Evolutionary conservation across 2,113 vertebrate genomes (phyloP), one percentile per base, ranked within the genome.

Genomic region (Gobiocypris rarus): DNA sequence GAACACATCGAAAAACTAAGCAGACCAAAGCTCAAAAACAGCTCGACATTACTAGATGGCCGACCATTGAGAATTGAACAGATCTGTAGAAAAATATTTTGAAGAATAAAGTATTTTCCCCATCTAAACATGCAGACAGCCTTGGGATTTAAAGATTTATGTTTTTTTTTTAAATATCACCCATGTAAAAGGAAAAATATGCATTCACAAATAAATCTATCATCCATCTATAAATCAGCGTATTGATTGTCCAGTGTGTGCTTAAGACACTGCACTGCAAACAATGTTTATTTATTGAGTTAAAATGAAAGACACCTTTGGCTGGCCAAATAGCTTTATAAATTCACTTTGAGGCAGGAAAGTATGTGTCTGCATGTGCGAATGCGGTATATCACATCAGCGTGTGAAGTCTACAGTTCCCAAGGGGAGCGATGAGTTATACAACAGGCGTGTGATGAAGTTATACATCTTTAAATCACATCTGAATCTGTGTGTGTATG

Each of bases 401-500:
- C 8, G 22, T 43, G 22, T 48, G 41, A 80, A 28, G 58, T 80
- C 58, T 83, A 63, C 43, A 15, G 58, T 65, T 75, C 58, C 41
- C 52, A 3, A 38, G 65, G 75, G 24, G 31, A 45, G 63, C 3
- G 52, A 71, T 84, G 83, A 84, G 65, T 70, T 84, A 45, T 43
- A 84, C 75, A 78, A 78, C 74, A 84, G 77, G 8, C 17, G 14
- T 48, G 15, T 70, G 59, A 79, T 45, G 52, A 80, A 80, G 58
- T 48, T 65, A 80, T 50, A 48, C 75, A 71, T 56, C 83, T 79
- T 84, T 84, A 84, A 84, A 78, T 78, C 63, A 71, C 69, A 78
- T 79, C 63, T 70, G 75, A 71, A 59, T 84, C 75, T 79, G 52
- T 24, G 75, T 70, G 83, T 9, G 41, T 50, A 67, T 65, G 41